These are phyloP conservation scores for Lissonota sp. DNA, from an alignment of 2,888 invertebrate species.

Conservation along the genomic window DNA sequence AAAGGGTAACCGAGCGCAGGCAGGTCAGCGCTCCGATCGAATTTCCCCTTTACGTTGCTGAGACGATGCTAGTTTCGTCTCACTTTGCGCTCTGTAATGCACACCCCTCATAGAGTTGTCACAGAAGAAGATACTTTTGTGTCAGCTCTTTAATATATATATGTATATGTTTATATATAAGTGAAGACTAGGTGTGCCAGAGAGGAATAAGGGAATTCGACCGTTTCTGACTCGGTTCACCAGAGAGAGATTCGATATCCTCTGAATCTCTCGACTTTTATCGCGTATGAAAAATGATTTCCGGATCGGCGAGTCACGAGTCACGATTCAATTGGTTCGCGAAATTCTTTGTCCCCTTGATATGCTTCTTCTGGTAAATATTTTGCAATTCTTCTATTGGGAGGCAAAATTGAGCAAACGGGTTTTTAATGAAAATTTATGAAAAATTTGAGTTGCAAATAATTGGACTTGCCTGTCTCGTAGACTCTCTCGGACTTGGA, in stretches of 20 bases:
- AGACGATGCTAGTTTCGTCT: not conserved
- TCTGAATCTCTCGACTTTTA: conserved; percentile 1
- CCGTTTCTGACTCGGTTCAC: conserved; percentile 16
- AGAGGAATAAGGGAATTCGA: conserved; percentile 9
- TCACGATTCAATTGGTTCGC: conserved; percentile 12
- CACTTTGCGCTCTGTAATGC: conserved; percentile 20
- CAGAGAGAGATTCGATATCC: conserved; percentile 35
- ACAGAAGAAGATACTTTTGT: conserved; percentile 24
- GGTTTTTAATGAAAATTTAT: not conserved
- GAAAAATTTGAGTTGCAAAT: not conserved
- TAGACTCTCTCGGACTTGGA: conserved; percentile 23
- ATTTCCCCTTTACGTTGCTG: conserved; percentile 18
- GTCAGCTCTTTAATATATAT: not conserved
- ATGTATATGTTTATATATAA: not conserved
- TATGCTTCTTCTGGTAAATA: no score
- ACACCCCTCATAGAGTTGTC: conserved; percentile 17
- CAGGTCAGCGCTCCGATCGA: conserved; percentile 15
- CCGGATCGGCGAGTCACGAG: conserved; percentile 32
- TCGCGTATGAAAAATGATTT: conserved; percentile 50
- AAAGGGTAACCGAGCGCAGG: no score
- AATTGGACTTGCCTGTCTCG: conserved; percentile 38
- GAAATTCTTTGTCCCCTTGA: conserved; percentile 6
- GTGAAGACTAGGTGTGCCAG: conserved; percentile 5
- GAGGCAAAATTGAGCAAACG: no score
- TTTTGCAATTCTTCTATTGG: no score